Conservation (phyloP, 2,888 invertebrate genomes). For the Cepaea hortensis region DNA sequence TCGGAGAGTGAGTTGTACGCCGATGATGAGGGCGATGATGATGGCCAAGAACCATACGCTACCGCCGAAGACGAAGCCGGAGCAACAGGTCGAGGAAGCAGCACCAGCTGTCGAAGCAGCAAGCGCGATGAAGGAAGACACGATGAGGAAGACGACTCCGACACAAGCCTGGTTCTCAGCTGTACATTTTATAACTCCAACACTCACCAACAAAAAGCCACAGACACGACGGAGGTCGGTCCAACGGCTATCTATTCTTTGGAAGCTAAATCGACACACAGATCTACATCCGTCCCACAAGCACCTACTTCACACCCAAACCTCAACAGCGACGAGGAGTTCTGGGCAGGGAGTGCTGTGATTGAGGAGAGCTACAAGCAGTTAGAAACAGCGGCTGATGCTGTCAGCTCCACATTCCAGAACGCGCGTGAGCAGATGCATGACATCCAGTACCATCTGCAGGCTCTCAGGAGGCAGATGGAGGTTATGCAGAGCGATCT, state of each 20-base stretch:
- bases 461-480: constrained; percentile 67
- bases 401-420: constrained; percentile 63
- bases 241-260: background rate
- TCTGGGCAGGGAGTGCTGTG: constrained; percentile 36
- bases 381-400: constrained; percentile 60
- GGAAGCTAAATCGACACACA: background rate
- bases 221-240: constrained; percentile 29
- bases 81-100: constrained; percentile 44
- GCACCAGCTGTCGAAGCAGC: constrained; percentile 20
- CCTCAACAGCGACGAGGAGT: constrained; percentile 37
- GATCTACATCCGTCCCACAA: background rate
- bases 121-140: background rate
- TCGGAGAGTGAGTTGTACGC: constrained; percentile 67
- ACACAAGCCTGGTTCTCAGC: constrained; percentile 33
- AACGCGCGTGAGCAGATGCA: constrained; percentile 70
- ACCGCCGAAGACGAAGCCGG: constrained; percentile 55
- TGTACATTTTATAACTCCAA: constrained; percentile 49
- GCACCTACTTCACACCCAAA: background rate
- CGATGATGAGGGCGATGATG: constrained; percentile 67
- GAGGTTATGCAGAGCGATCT: constrained; percentile 65
- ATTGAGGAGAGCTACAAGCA: constrained; percentile 57
- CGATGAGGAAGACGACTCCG: constrained; percentile 17
- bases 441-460: constrained; percentile 69
- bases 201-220: constrained; percentile 9
- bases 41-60: constrained; percentile 49